Conservation (phyloP, 2,797 vertebrate species). For the Lophotriccus pileatus region DNA sequence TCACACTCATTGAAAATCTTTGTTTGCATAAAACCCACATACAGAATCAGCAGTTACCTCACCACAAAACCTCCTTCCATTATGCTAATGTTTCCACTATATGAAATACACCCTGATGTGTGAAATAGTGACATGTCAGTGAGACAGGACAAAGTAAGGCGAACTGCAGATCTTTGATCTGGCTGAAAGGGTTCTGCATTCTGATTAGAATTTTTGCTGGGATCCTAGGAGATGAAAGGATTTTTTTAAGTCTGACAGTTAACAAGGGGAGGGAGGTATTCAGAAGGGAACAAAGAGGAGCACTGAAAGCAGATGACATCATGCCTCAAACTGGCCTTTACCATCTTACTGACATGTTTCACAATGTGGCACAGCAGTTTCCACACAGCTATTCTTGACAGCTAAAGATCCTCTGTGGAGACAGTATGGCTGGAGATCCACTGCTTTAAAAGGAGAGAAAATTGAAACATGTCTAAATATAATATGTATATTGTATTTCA, state of each 20-base stretch:
- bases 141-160: slow-evolving; percentile 20
- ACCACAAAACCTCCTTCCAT: not conserved
- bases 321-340: slow-evolving; percentile 36
- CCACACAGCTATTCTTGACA: not conserved
- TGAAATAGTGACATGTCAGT: slow-evolving; percentile 43
- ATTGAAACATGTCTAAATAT: not conserved
- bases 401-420: not conserved
- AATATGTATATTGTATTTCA: not conserved
- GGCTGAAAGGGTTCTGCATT: slow-evolving; percentile 47
- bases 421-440: not conserved
- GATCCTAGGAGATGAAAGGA: slow-evolving; percentile 42
- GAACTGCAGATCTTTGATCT: slow-evolving; percentile 40
- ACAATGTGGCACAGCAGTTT: not conserved
- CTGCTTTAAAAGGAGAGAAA: not conserved
- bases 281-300: slow-evolving; percentile 46
- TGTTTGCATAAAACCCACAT: not conserved
- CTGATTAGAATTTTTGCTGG: slow-evolving; percentile 43
- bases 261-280: not conserved
- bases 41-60: not conserved
- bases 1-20: not conserved
- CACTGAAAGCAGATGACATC: slow-evolving; percentile 39
- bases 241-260: slow-evolving; percentile 17
- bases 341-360: slow-evolving; percentile 11
- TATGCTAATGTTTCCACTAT: slow-evolving; percentile 35
- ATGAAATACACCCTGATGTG: slow-evolving; percentile 5